A percentile compares a stretch with the other conserved stretches of the same genome.
Evolutionary conservation across 2,888 invertebrate species (phyloP).

Genomic region (Allophyes oxyacanthae): DNA sequence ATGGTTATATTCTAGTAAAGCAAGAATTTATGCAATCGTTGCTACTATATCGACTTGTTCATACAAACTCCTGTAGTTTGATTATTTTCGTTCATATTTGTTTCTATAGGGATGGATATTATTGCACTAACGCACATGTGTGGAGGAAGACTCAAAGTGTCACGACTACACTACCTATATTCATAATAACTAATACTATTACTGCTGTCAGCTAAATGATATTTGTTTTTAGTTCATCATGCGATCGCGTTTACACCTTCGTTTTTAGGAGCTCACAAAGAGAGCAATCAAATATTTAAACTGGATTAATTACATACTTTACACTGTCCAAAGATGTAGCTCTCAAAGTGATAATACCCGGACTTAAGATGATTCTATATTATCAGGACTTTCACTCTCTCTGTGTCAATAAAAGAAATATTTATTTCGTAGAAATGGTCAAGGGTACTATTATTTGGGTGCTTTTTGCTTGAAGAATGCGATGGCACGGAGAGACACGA

Average conservation of each 20-base stretch:
- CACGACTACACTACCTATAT: too few species aligned
- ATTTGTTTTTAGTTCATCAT: constrained; percentile 69
- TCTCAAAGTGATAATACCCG: constrained; percentile 69
- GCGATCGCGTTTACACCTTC: constrained; percentile 56
- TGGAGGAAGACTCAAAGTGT: too few species aligned
- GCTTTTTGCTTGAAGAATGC: constrained; percentile 32
- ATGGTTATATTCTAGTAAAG: background rate
- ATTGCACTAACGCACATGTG: too few species aligned
- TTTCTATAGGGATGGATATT: too few species aligned
- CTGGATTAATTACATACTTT: constrained; percentile 67
- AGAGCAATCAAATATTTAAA: constrained; percentile 62
- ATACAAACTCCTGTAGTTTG: too few species aligned
- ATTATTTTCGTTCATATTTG: too few species aligned
- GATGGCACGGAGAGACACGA: constrained; percentile 28
- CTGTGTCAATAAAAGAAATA: constrained; percentile 63
- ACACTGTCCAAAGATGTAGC: constrained; percentile 58
- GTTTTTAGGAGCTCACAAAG: constrained; percentile 54
- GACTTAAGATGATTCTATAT: constrained; percentile 64
- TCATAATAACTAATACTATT: background rate
- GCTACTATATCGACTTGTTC: too few species aligned
- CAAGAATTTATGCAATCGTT: background rate
- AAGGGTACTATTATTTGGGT: constrained; percentile 36
- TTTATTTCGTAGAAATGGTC: constrained; percentile 51
- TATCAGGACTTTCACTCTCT: constrained; percentile 71
- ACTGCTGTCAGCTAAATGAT: constrained; percentile 58